These are phyloP conservation scores for Cybosia mesomella DNA, from an alignment of 2,888 invertebrate species.

Conservation along the genomic window DNA sequence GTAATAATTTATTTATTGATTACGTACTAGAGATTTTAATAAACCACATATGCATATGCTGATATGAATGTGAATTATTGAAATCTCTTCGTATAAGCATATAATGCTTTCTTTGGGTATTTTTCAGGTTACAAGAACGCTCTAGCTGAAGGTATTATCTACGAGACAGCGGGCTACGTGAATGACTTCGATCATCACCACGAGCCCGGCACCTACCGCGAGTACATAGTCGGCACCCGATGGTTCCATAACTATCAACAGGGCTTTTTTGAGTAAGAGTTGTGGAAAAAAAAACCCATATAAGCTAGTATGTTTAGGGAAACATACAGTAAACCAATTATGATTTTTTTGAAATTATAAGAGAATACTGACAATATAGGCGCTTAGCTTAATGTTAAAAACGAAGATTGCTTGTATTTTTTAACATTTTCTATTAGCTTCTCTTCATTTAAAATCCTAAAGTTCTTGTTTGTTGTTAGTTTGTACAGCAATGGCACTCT, in stretches of 20 bases:
- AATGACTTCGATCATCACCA: conserved; percentile 88
- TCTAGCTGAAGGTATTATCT: conserved; percentile 54
- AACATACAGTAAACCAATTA: no score
- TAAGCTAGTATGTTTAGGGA: no score
- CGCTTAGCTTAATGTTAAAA: no score
- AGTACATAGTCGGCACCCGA: conserved; percentile 87
- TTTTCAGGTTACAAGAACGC: conserved; percentile 51
- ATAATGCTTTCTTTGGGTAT: neutral
- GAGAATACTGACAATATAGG: no score
- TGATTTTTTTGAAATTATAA: no score
- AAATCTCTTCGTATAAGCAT: no score
- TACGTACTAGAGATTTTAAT: no score
- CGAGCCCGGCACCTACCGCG: conserved; percentile 87
- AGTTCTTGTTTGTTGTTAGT: conserved; percentile 41
- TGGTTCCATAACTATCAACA: conserved; percentile 77
- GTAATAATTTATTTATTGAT: no score
- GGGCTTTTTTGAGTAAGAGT: conserved; percentile 55
- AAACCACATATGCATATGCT: no score
- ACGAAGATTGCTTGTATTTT: no score
- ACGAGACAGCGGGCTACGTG: conserved; percentile 73
- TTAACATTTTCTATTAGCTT: no score
- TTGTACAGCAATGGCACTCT: conserved; percentile 57
- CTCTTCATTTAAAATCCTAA: neutral
- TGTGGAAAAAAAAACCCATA: neutral
- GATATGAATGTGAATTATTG: no score